Conservation (phyloP, 1,140 invertebrate genomes). For the Leptopilina boulardi region DNA sequence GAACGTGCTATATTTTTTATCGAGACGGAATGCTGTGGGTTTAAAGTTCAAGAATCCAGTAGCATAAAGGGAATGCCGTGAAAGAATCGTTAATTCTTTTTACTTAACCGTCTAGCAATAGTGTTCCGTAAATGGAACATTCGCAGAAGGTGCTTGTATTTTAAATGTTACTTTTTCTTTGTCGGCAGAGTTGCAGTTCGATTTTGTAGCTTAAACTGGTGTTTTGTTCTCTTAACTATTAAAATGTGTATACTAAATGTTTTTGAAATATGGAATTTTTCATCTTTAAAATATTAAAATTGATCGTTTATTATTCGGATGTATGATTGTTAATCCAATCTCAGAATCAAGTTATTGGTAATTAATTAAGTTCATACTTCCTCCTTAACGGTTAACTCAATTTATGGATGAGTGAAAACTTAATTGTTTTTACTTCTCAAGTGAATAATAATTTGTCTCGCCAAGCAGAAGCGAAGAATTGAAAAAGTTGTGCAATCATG, state of each 20-base stretch:
- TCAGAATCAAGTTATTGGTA: neutral
- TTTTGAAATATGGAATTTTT: neutral
- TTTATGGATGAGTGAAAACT: slow-evolving; percentile 21
- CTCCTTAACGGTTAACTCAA: neutral
- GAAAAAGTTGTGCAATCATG: slow-evolving; percentile 15
- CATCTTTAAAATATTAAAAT: neutral
- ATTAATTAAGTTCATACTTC: neutral
- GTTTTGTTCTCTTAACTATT: neutral
- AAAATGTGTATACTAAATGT: neutral
- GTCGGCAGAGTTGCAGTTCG: slow-evolving; percentile 10
- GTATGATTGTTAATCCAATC: neutral
- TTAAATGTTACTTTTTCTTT: slow-evolving; percentile 13
- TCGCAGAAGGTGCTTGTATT: neutral
- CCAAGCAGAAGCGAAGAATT: neutral
- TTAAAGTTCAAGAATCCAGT: slow-evolving; percentile 32
- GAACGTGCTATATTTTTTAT: slow-evolving; percentile 21
- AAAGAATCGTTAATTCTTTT: slow-evolving; percentile 21
- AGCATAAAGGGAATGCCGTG: slow-evolving; percentile 9
- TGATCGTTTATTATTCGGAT: no score
- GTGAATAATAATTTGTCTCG: slow-evolving; percentile 15
- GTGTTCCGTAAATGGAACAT: slow-evolving; percentile 31
- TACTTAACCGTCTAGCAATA: slow-evolving; percentile 21
- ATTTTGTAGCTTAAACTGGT: neutral
- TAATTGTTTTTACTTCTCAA: slow-evolving; percentile 17
- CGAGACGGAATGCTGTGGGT: slow-evolving; percentile 2